Base-by-base conservation (phyloP, 2,888 invertebrate species). In the Tortricodes alternella region DNA sequence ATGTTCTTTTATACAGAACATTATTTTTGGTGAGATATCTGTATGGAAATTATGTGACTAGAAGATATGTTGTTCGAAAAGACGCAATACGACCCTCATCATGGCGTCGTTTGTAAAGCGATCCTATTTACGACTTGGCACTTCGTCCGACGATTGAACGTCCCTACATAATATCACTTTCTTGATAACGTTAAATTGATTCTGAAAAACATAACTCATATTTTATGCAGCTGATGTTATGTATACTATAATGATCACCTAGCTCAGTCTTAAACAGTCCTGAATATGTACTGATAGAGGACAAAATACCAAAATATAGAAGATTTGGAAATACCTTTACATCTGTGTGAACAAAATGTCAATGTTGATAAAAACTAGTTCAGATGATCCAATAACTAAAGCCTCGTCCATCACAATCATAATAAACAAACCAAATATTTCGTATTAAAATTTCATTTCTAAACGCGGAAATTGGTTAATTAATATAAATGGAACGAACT, bases 91-190 rank as follows among this genome's bases (percentile, higher is more conserved):
- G 19, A 41, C 35, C 13, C 34, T 46, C 48, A 55, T 55, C 48
- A 41, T 34, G 13, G 19, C 27, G 8, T 55, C 48, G 48, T 48
- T 48, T 41, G 24, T 35, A 55, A 55, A 48, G 15, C 53, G 27
- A 48, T 55, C 41, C n/a, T 48, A 55, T 55, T 55, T 55, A 55
- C 53, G 48, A 55, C 48, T 48, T 55, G 53, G 53, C 53, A 41
- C 53, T 41, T n/a, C 34, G 34, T 32, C 32, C 48, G 1, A 19
- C 48, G 53, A 48, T 48, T 55, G 53, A 23, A 55, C 24, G 39
- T 23, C 44, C 29, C 39, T 34, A 41, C 23, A 41, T 11, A 16
- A 48, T 48, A 55, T 41, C 53, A 27, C 19, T 48, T 41, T 53
- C 39, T 48, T 41, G 48, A 41, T 53, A 46, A 53, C 18, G 19